Evolutionary conservation across 2,888 invertebrate species (phyloP).

Genomic region (Sarcophaga subvicina): DNA sequence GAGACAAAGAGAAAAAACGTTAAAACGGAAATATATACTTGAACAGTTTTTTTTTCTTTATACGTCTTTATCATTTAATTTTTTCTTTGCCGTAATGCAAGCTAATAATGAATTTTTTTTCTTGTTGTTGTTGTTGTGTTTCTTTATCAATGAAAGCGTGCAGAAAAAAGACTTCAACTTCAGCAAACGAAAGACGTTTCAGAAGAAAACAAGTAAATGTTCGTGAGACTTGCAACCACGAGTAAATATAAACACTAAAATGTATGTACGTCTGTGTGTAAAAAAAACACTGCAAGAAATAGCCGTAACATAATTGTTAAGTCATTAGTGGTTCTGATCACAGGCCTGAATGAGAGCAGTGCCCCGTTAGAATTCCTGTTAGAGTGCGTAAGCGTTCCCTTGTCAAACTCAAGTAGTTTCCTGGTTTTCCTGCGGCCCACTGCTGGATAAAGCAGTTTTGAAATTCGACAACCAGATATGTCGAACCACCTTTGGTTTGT

Average conservation of each 20-base stretch:
- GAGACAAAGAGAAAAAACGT: constrained; percentile 7
- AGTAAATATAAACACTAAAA: neutral
- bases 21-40: constrained; percentile 57
- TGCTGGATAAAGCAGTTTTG: too few species aligned
- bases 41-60: constrained; percentile 15
- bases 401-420: too few species aligned
- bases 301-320: too few species aligned
- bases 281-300: neutral
- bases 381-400: too few species aligned
- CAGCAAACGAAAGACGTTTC: neutral
- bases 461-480: too few species aligned
- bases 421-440: too few species aligned
- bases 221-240: neutral
- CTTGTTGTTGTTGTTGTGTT: neutral
- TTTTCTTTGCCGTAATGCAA: constrained; percentile 21
- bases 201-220: constrained; percentile 16
- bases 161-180: constrained; percentile 27
- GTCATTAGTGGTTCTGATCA: too few species aligned
- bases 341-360: too few species aligned
- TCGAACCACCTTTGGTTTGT: too few species aligned
- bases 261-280: neutral
- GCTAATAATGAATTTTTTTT: neutral
- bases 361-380: too few species aligned
- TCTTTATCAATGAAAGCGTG: constrained; percentile 56
- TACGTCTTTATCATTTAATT: constrained; percentile 19